Percentiles rank a stretch among this genome's conserved stretches.
Evolutionary conservation across 1,140 invertebrate genomes (phyloP).

Genomic region (Trissolcus basalis): DNA sequence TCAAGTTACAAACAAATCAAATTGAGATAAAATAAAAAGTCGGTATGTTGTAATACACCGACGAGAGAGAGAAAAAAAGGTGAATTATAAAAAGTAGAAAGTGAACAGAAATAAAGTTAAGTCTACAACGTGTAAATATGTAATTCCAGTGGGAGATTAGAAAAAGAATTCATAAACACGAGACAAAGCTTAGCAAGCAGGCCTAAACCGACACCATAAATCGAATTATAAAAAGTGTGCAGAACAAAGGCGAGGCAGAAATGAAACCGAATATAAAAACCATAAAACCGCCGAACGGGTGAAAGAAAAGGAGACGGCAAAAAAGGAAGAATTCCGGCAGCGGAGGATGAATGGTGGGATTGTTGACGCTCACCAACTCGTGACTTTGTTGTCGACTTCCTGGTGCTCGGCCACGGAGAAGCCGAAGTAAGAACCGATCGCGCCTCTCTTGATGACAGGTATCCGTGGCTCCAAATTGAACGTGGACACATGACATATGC

Average conservation of each 20-base stretch:
- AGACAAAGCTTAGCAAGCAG: no score
- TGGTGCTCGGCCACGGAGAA: conserved; percentile 92
- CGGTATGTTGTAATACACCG: no score
- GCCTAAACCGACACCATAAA: no score
- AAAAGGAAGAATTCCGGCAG: background rate
- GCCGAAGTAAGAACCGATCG: conserved; percentile 87
- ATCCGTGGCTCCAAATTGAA: conserved; percentile 92
- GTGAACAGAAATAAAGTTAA: no score
- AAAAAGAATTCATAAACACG: no score
- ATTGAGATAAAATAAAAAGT: no score
- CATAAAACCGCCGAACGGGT: background rate
- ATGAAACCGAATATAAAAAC: background rate
- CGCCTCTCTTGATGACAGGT: conserved; percentile 87
- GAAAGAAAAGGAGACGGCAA: background rate
- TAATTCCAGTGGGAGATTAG: no score
- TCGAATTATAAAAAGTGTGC: conserved; percentile 4
- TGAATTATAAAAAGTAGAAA: no score
- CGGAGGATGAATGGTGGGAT: conserved; percentile 19
- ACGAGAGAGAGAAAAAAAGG: no score
- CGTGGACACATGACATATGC: conserved; percentile 30
- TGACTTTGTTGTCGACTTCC: conserved; percentile 72
- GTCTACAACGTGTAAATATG: no score
- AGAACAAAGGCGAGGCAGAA: conserved; percentile 1
- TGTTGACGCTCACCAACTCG: conserved; percentile 79
- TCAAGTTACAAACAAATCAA: no score